Base-by-base conservation (phyloP, 2,888 invertebrate genomes). In the Cheilosia impressa region DNA sequence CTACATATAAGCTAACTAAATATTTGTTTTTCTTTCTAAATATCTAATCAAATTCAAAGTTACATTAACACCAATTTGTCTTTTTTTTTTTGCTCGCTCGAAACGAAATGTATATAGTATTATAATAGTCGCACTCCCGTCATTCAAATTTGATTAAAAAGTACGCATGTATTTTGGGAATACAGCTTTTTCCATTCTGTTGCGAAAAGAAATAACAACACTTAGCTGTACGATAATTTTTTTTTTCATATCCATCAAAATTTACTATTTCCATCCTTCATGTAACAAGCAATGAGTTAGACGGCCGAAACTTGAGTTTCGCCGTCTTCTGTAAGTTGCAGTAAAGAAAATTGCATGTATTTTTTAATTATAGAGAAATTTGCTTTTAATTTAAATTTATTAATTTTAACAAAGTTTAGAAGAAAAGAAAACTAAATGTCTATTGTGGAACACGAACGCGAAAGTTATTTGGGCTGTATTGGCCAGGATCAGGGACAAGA, bases 251-350 rank as follows among this genome's bases (percentile, higher is more conserved):
- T 24, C 22, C 52, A 24, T 13, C 15, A 10, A 38, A 38, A 38
- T 13, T 47, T 13, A 13, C 24, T 9, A 17, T 34, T 34, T 50
- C 6, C 34, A 34, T 62, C 45, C 38, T 4, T 24, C 17, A 17
- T 45, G 24, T 2, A 5, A 1, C 60, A 15, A 10, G 15, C 63
- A 13, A 24, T 10, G 10, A 50, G 5, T 68, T 68, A 83, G 0
- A 83, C 83, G 5, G 83, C 83, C 0, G 83, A 83, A 1, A 83
- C 83, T 31, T 83, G 83, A 0, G 78, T 63, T 57, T 68, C 78
- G 3, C 60, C 50, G 24, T 83, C 83, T 17, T 83, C 83, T 83
- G 68, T 17, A 83, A 72, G 13, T 13, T 50, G 15, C 50, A 41
- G 15, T 50, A 27, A 53, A 41, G 27, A n/a, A n/a, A 50, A 10